phyloP scores from a whole-genome alignment of 2,888 invertebrate species.

The Cheilosia pagana region DNA sequence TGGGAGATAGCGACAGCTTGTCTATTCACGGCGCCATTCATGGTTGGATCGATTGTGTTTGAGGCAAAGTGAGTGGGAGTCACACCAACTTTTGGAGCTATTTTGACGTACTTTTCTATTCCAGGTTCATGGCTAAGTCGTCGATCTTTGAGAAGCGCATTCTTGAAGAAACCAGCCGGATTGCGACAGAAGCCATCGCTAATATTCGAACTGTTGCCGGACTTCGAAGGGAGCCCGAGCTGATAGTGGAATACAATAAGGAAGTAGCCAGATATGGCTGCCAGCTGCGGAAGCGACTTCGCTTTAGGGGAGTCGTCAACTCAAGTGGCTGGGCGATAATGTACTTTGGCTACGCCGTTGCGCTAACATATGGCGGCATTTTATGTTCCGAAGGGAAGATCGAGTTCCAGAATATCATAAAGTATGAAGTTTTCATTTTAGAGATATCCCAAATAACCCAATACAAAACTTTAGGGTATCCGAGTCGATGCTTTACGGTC shows the following conservation, averaged over 20 bases:
- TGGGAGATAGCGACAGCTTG: slow-evolving; percentile 89
- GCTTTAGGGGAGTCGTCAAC: slow-evolving; percentile 88
- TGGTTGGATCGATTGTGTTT: slow-evolving; percentile 87
- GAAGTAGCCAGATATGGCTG: slow-evolving; percentile 85
- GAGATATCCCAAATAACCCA: not conserved
- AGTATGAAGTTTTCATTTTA: slow-evolving; percentile 82
- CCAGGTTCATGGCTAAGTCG: slow-evolving; percentile 85
- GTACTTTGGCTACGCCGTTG: slow-evolving; percentile 89
- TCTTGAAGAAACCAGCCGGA: slow-evolving; percentile 87
- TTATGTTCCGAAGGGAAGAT: slow-evolving; percentile 87
- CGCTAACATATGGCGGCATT: slow-evolving; percentile 89
- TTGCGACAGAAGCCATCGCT: slow-evolving; percentile 89
- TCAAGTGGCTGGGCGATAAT: slow-evolving; percentile 89
- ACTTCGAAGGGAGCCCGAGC: slow-evolving; percentile 85
- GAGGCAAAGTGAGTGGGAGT: slow-evolving; percentile 84
- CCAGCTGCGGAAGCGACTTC: slow-evolving; percentile 84
- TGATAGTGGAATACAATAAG: slow-evolving; percentile 85
- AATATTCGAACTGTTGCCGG: slow-evolving; percentile 89
- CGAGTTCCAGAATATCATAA: slow-evolving; percentile 88
- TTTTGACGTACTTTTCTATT: not conserved
- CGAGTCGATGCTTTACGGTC: slow-evolving; percentile 89
- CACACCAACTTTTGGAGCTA: not conserved
- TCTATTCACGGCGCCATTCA: slow-evolving; percentile 87
- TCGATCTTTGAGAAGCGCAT: slow-evolving; percentile 86
- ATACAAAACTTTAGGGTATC: slow-evolving; percentile 85